Percentiles rank a stretch among this genome's conserved stretches.
Conservation (phyloP, 2,888 invertebrate genomes). For the Eupithecia centaureata region DNA sequence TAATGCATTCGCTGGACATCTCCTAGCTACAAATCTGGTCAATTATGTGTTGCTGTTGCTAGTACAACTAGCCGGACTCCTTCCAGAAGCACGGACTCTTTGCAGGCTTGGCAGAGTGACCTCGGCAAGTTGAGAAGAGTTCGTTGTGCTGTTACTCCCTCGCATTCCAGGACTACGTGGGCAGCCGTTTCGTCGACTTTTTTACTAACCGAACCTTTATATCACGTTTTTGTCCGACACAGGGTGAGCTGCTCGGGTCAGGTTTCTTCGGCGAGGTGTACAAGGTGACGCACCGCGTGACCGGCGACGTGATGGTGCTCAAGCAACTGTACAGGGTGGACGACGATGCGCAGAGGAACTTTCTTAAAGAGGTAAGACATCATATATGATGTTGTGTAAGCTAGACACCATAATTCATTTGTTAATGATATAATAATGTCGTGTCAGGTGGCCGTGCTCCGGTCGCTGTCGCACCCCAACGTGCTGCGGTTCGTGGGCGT, state of each 20-base stretch:
- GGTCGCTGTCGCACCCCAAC: slow-evolving; percentile 94
- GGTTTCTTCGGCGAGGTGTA: slow-evolving; percentile 98
- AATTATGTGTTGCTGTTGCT: too few species aligned
- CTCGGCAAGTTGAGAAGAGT: too few species aligned
- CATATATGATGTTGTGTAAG: too few species aligned
- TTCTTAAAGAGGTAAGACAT: slow-evolving; percentile 90
- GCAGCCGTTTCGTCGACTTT: too few species aligned
- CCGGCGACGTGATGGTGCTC: slow-evolving; percentile 97
- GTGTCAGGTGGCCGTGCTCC: slow-evolving; percentile 92
- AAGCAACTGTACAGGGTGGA: slow-evolving; percentile 97
- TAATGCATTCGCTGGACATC: too few species aligned
- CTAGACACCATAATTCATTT: too few species aligned
- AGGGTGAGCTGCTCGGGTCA: slow-evolving; percentile 94
- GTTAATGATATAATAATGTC: neutral
- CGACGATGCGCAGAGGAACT: slow-evolving; percentile 96
- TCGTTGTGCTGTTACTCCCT: too few species aligned
- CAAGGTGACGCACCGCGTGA: slow-evolving; percentile 95
- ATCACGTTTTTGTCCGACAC: slow-evolving; percentile 38
- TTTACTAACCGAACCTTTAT: neutral
- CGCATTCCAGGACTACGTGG: too few species aligned
- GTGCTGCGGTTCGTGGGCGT: slow-evolving; percentile 96
- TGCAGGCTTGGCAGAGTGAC: too few species aligned
- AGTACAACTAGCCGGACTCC: too few species aligned
- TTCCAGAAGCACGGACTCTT: too few species aligned
- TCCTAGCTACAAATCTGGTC: too few species aligned